phyloP scores from a whole-genome alignment of 2,888 invertebrate genomes.

The Hyposoter didymator region DNA sequence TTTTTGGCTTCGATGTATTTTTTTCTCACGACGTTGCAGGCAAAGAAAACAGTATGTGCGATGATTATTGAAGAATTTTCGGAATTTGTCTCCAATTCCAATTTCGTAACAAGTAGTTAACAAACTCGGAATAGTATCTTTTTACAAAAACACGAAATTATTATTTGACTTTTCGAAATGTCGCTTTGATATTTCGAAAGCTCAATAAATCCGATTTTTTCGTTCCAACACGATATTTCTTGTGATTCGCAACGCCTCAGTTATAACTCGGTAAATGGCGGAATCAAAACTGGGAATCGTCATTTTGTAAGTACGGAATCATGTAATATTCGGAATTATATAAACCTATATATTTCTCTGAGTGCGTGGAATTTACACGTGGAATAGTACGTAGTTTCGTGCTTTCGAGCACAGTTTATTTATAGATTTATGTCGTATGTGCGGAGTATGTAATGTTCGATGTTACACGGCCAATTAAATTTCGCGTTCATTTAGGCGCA shows the following conservation, averaged over 20 bases:
- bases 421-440: background rate
- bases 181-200: background rate
- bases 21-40: background rate
- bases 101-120: background rate
- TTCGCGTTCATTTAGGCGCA: constrained; percentile 26
- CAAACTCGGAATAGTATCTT: too few relatives aligned
- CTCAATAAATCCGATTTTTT: background rate
- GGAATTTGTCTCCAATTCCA: background rate
- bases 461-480: constrained; percentile 46
- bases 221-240: background rate
- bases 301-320: background rate
- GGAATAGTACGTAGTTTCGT: constrained; percentile 6
- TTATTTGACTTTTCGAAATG: background rate
- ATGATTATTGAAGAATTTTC: background rate
- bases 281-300: background rate
- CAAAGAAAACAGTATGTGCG: background rate
- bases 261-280: background rate
- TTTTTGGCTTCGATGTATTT: background rate
- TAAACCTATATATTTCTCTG: background rate
- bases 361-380: constrained; percentile 1
- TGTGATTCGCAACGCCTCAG: too few relatives aligned
- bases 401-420: background rate
- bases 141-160: background rate
- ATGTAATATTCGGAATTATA: background rate
- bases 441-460: constrained; percentile 20